phyloP scores from a whole-genome alignment of 2,888 invertebrate genomes.

The Watsonalla binaria region DNA sequence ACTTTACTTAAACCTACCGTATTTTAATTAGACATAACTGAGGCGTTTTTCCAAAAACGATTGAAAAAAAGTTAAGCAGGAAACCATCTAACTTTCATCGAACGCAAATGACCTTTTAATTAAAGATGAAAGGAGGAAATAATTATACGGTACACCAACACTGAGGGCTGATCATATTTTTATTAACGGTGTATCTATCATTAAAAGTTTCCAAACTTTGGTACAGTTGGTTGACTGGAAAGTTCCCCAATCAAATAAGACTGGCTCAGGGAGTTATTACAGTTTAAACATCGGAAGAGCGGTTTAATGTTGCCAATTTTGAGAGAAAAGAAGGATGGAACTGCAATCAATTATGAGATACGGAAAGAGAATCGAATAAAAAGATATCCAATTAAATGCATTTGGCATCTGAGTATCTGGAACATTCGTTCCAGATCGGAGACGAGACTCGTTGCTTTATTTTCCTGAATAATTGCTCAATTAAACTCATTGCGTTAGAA shows the following conservation, averaged over 20 bases:
- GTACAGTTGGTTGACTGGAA: not conserved
- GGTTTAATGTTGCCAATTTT: slow-evolving; percentile 13
- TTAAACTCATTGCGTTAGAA: slow-evolving; percentile 9
- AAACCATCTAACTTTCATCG: not conserved
- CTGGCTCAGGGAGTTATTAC: slow-evolving; percentile 15
- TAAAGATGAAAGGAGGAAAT: not conserved
- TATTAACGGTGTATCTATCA: not conserved
- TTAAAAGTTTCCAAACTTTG: slow-evolving; percentile 1
- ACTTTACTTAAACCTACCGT: slow-evolving; percentile 22
- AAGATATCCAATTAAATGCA: slow-evolving; percentile 45
- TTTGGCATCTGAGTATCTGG: slow-evolving; percentile 25
- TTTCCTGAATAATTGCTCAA: slow-evolving; percentile 20
- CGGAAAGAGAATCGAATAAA: slow-evolving; percentile 24
- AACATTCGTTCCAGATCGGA: slow-evolving; percentile 33
- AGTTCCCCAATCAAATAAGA: slow-evolving; percentile 1
- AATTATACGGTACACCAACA: not conserved
- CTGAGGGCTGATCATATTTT: not conserved
- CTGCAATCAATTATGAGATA: slow-evolving; percentile 33
- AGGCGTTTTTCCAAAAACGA: not conserved
- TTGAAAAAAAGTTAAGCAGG: not conserved
- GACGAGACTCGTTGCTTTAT: slow-evolving; percentile 20
- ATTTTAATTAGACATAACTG: not conserved
- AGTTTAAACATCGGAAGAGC: slow-evolving; percentile 15
- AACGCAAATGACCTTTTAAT: not conserved
- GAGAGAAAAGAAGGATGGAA: slow-evolving; percentile 22